Percentiles rank a stretch among this genome's conserved stretches.
phyloP scores from a whole-genome alignment of 2,113 vertebrate species.

The Bombycilla garrulus region DNA sequence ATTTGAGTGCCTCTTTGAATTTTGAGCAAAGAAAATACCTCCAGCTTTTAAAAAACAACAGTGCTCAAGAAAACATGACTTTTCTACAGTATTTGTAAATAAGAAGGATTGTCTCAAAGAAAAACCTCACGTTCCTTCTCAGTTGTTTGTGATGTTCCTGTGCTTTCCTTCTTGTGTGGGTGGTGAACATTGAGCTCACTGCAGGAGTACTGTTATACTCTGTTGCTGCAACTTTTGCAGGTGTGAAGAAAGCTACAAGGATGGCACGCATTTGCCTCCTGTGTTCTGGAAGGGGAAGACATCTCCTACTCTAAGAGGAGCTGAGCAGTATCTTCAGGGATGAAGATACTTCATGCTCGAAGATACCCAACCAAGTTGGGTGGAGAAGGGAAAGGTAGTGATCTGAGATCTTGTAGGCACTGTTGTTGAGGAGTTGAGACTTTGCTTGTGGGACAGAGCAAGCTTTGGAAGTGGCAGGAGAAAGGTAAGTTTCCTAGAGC shows the following conservation, averaged over 20 bases:
- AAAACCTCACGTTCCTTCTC: background rate
- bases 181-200: background rate
- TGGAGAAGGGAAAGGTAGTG: background rate
- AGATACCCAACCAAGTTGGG: background rate
- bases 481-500: background rate
- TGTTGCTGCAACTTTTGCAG: background rate
- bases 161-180: background rate
- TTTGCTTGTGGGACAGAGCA: background rate
- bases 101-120: background rate
- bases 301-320: background rate
- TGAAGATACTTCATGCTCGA: background rate
- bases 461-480: background rate
- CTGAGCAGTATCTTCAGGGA: background rate
- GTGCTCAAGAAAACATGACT: background rate
- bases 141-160: background rate
- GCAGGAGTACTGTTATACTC: background rate
- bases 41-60: background rate
- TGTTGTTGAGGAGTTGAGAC: background rate
- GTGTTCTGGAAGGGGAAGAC: background rate
- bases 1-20: background rate
- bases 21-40: background rate
- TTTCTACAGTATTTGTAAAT: background rate
- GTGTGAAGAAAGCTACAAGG: background rate
- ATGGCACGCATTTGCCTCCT: rapidly evolving
- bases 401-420: background rate